These are phyloP conservation scores for Holotrichia oblita DNA, from an alignment of 1,140 invertebrate species.

Conservation along the genomic window DNA sequence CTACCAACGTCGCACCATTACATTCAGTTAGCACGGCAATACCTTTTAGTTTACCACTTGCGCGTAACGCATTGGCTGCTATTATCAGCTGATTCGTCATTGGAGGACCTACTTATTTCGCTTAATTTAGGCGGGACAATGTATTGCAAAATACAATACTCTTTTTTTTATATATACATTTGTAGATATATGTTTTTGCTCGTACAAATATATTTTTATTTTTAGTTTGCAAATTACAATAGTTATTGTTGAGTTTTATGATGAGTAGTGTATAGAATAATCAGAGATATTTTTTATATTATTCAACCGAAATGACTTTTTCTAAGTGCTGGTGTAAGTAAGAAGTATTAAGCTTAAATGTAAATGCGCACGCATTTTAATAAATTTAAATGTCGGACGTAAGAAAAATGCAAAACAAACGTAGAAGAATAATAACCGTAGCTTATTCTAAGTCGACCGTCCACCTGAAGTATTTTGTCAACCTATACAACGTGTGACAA, in stretches of 20 bases:
- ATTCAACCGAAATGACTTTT: neutral
- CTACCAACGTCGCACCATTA: neutral
- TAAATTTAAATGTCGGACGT: constrained; percentile 24
- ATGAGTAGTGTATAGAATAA: too few species aligned
- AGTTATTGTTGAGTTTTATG: neutral
- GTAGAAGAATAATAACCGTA: constrained; percentile 37
- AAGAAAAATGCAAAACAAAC: constrained; percentile 37
- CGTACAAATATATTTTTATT: too few species aligned
- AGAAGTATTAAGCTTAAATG: constrained; percentile 1
- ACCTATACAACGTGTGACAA: constrained; percentile 42
- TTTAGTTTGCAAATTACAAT: too few species aligned
- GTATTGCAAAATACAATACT: neutral
- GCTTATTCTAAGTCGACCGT: constrained; percentile 42
- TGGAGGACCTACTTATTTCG: constrained; percentile 44
- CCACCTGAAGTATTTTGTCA: constrained; percentile 43
- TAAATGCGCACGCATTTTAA: constrained; percentile 24
- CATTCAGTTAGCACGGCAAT: constrained; percentile 4
- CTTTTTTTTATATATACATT: neutral
- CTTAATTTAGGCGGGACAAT: constrained; percentile 29
- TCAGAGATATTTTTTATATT: too few species aligned
- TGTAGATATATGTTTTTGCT: neutral
- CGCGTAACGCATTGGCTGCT: constrained; percentile 39
- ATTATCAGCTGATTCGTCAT: constrained; percentile 35
- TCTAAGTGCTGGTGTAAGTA: neutral
- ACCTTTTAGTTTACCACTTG: neutral